Percentiles rank a stretch among this genome's conserved stretches.
These are phyloP conservation scores for Orthonevra nobilis DNA, from an alignment of 2,888 invertebrate species.

Conservation along the genomic window DNA sequence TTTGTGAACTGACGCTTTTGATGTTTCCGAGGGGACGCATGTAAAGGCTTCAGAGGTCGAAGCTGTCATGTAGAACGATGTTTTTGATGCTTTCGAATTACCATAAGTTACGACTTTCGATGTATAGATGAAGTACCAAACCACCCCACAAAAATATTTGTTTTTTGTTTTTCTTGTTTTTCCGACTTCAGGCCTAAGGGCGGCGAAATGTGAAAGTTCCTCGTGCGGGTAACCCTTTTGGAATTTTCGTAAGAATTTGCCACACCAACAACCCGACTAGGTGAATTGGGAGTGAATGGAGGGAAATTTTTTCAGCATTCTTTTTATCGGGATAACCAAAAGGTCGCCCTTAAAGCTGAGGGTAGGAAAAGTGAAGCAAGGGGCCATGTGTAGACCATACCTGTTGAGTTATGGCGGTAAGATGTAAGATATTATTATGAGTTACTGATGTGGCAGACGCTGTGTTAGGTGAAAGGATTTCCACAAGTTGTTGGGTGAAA, in stretches of 20 bases:
- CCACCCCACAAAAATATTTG: too few relatives aligned
- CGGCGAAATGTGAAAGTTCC: constrained; percentile 22
- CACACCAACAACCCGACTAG: constrained; percentile 21
- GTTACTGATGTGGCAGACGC: constrained; percentile 48
- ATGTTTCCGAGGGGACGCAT: too few relatives aligned
- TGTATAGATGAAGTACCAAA: too few relatives aligned
- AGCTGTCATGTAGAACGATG: constrained; percentile 40
- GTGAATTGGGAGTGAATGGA: constrained; percentile 37
- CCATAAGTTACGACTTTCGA: constrained; percentile 56
- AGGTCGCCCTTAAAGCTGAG: background rate
- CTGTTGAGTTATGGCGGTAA: constrained; percentile 61
- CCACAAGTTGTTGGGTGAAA: constrained; percentile 47
- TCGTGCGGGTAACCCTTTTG: constrained; percentile 13
- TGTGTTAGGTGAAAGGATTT: constrained; percentile 28
- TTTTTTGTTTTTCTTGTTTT: constrained; percentile 8
- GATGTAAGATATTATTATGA: constrained; percentile 62
- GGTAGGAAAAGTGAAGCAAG: background rate
- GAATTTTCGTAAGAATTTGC: constrained; percentile 3
- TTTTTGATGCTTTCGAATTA: constrained; percentile 54
- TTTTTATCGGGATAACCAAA: constrained; percentile 37
- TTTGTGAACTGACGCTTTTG: constrained; percentile 56
- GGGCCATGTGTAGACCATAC: background rate
- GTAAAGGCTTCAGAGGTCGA: too few relatives aligned
- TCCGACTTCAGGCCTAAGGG: constrained; percentile 6
- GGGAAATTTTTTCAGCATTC: constrained; percentile 37